phyloP scores from a whole-genome alignment of 2,113 vertebrate species.

The Dolichallabes microphthalmus region DNA sequence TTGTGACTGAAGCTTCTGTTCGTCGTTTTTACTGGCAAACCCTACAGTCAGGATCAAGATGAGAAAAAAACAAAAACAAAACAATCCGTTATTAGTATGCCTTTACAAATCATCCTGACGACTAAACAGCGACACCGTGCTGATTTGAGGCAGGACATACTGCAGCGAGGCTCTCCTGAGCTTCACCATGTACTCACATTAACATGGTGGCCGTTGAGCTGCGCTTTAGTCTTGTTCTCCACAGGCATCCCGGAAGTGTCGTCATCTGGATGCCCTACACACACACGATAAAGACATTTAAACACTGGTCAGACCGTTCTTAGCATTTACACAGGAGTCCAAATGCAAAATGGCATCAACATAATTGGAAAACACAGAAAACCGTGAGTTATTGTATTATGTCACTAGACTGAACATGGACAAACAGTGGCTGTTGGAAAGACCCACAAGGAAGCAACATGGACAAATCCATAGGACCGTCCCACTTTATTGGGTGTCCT shows the following conservation, averaged over 20 bases:
- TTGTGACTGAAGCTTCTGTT: slow-evolving; percentile 71
- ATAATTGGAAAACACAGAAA: background rate
- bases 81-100: background rate
- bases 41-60: slow-evolving; percentile 62
- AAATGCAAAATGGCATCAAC: background rate
- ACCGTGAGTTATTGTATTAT: no score
- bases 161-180: background rate
- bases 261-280: slow-evolving; percentile 81
- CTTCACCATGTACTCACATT: slow-evolving; percentile 73
- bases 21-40: slow-evolving; percentile 67
- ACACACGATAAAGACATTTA: slow-evolving; percentile 77
- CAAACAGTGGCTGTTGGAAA: background rate
- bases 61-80: background rate
- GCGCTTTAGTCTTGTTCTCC: slow-evolving; percentile 59
- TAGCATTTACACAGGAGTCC: background rate
- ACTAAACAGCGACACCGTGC: background rate
- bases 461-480: background rate
- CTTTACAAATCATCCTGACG: background rate
- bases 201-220: slow-evolving; percentile 66
- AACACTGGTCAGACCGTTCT: slow-evolving; percentile 66
- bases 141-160: background rate
- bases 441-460: background rate
- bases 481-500: background rate
- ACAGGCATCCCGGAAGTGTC: slow-evolving; percentile 66
- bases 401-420: background rate